phyloP scores from a whole-genome alignment of 2,888 invertebrate genomes.

The Cheilosia urbana region DNA sequence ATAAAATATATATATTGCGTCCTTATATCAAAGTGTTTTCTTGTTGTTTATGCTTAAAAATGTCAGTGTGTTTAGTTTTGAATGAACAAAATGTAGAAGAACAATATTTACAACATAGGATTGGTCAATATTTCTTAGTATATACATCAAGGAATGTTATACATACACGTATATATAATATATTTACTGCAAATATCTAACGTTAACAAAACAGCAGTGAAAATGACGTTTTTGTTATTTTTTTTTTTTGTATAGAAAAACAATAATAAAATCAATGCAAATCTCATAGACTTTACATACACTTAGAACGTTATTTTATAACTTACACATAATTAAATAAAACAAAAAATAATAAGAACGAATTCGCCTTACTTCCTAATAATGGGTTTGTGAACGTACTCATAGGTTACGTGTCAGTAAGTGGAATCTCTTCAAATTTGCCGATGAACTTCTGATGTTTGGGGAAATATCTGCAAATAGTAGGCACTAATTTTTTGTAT shows the following conservation, averaged over 20 bases:
- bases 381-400: conserved; percentile 29
- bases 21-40: conserved; percentile 44
- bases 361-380: conserved; percentile 33
- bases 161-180: conserved; percentile 61
- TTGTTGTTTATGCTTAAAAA: conserved; percentile 36
- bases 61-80: conserved; percentile 36
- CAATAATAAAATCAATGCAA: conserved; percentile 21
- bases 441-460: conserved; percentile 34
- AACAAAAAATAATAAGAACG: conserved; percentile 9
- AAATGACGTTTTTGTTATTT: neutral
- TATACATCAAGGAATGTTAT: conserved; percentile 73
- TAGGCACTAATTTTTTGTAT: conserved; percentile 74
- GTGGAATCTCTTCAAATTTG: conserved; percentile 55
- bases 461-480: conserved; percentile 50
- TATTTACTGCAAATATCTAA: conserved; percentile 47
- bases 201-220: conserved; percentile 47
- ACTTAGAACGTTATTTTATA: conserved; percentile 60
- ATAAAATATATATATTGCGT: conserved; percentile 58
- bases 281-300: conserved; percentile 65
- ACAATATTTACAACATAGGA: conserved; percentile 52
- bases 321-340: conserved; percentile 59
- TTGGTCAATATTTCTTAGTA: conserved; percentile 50
- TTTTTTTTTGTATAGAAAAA: conserved; percentile 22
- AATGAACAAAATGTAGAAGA: conserved; percentile 33
- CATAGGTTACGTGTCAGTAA: conserved; percentile 42